Conservation (phyloP, 2,113 vertebrate species). For the Dromas ardeola region DNA sequence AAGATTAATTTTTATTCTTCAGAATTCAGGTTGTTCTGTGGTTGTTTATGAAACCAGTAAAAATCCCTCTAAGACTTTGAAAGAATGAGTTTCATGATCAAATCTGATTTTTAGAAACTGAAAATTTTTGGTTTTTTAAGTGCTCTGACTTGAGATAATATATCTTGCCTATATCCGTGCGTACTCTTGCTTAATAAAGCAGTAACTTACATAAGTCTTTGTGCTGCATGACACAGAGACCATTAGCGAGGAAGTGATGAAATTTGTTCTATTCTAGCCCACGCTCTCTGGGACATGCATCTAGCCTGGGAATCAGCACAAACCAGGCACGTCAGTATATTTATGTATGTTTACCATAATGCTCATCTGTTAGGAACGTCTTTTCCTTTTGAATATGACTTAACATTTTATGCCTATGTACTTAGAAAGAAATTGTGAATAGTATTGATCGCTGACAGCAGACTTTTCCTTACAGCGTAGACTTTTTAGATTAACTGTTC, state of each 20-base stretch:
- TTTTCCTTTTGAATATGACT: not conserved
- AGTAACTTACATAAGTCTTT: not conserved
- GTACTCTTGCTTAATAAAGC: not conserved
- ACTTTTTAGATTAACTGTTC: not conserved
- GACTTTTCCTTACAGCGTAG: not conserved
- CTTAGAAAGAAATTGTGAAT: not conserved
- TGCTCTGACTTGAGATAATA: not conserved
- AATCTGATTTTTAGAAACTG: not conserved
- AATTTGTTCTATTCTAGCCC: not conserved
- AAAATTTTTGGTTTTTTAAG: not conserved
- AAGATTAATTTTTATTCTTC: not conserved
- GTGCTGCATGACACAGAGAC: not conserved
- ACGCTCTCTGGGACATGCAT: not conserved
- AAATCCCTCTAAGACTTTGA: not conserved
- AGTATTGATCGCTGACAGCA: not conserved
- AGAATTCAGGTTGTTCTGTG: not conserved
- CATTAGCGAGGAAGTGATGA: not conserved
- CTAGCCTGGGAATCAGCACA: not conserved
- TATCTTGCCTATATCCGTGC: not conserved
- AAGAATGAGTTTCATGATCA: not conserved
- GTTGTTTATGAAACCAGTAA: not conserved
- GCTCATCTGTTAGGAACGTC: not conserved
- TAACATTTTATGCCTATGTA: not conserved
- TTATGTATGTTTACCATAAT: not conserved
- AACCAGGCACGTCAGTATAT: not conserved